Conservation (phyloP, 2,113 vertebrate species). For the Cynoglossus semilaevis region DNA sequence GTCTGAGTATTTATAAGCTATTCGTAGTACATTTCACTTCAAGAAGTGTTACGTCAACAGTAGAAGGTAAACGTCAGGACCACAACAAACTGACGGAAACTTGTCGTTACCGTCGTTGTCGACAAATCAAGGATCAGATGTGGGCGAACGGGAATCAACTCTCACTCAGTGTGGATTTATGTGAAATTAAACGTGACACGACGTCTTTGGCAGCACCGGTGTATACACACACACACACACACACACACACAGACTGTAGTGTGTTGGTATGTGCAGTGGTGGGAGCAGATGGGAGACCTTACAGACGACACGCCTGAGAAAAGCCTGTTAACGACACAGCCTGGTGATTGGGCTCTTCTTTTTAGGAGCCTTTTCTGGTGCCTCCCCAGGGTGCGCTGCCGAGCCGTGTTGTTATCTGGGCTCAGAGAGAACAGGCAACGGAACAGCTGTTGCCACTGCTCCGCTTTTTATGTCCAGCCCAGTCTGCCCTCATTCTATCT, state of each 20-base stretch:
- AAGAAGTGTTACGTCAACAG: too few relatives aligned
- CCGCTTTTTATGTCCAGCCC: constrained; percentile 42
- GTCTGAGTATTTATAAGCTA: too few relatives aligned
- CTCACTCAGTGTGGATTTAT: too few relatives aligned
- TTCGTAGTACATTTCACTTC: too few relatives aligned
- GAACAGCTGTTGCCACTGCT: constrained; percentile 64
- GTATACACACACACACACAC: constrained; percentile 1
- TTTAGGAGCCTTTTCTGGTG: constrained; percentile 53
- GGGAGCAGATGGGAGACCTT: constrained; percentile 62
- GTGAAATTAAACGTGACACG: not conserved
- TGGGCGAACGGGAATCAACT: too few relatives aligned
- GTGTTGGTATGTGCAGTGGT: not conserved
- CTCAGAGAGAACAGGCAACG: constrained; percentile 51
- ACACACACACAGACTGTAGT: constrained; percentile 1
- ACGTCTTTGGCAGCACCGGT: not conserved
- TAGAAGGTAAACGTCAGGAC: too few relatives aligned
- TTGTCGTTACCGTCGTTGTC: too few relatives aligned
- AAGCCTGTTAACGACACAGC: constrained; percentile 56
- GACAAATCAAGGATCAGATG: too few relatives aligned
- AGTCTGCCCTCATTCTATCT: constrained; percentile 64
- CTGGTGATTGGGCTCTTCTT: constrained; percentile 61
- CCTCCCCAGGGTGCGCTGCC: constrained; percentile 51
- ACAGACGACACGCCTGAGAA: constrained; percentile 55
- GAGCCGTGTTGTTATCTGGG: constrained; percentile 46
- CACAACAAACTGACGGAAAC: too few relatives aligned